phyloP scores from a whole-genome alignment of 2,113 vertebrate species.

The Corynorhinus townsendii region DNA sequence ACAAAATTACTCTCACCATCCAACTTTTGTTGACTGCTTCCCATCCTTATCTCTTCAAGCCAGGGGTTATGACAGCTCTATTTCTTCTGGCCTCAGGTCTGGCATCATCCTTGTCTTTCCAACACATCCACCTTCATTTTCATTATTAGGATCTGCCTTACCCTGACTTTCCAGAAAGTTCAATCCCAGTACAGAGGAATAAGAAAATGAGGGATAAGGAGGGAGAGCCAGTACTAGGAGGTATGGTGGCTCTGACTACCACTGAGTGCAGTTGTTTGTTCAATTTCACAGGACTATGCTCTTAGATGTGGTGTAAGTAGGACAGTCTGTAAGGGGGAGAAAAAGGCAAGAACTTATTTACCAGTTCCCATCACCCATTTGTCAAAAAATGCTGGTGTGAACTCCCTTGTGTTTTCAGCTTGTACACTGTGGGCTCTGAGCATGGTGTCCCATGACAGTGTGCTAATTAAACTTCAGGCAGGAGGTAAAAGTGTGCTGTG shows the following conservation, averaged over 20 bases:
- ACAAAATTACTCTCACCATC: neutral
- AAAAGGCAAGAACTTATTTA: neutral
- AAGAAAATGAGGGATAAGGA: neutral
- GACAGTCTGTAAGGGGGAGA: too few relatives aligned
- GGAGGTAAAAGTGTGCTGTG: neutral
- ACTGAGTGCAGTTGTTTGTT: neutral
- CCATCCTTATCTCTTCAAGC: neutral
- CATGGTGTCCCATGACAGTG: neutral
- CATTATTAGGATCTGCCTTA: neutral
- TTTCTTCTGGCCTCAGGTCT: neutral
- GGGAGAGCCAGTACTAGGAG: neutral
- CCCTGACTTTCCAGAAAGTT: neutral
- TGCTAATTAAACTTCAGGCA: neutral
- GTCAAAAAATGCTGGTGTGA: neutral
- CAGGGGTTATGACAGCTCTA: neutral
- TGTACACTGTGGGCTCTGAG: neutral
- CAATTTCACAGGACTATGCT: neutral
- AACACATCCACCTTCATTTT: neutral
- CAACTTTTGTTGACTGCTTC: neutral
- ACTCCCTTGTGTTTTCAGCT: neutral
- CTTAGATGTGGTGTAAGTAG: neutral
- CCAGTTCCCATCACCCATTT: neutral
- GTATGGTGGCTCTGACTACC: neutral
- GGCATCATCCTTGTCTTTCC: neutral
- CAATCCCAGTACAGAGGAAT: neutral